Evolutionary conservation across 1,140 invertebrate species (phyloP).

Genomic region (Meteorus sp.): DNA sequence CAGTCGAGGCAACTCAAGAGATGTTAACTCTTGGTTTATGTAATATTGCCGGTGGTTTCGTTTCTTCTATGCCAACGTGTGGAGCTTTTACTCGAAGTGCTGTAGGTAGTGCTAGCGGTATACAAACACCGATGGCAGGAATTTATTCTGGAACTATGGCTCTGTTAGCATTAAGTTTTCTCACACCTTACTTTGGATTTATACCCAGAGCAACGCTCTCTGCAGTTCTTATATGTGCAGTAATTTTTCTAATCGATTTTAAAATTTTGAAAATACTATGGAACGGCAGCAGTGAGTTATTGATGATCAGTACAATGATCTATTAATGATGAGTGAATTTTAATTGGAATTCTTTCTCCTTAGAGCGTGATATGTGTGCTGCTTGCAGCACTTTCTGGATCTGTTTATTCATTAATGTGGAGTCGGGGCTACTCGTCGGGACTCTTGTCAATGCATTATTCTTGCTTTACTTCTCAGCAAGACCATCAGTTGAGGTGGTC

Average conservation of each 20-base stretch:
- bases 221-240: slow-evolving; percentile 71
- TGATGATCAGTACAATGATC: neutral
- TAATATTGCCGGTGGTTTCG: slow-evolving; percentile 74
- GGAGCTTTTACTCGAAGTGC: slow-evolving; percentile 76
- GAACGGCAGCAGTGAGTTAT: slow-evolving; percentile 64
- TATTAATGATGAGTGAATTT: no score
- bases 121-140: slow-evolving; percentile 73
- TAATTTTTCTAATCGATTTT: slow-evolving; percentile 70
- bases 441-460: slow-evolving; percentile 63
- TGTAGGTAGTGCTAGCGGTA: slow-evolving; percentile 74
- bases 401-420: slow-evolving; percentile 64
- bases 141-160: slow-evolving; percentile 66
- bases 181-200: slow-evolving; percentile 72
- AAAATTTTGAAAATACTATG: slow-evolving; percentile 65
- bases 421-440: slow-evolving; percentile 71
- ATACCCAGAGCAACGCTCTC: slow-evolving; percentile 70
- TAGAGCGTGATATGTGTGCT: slow-evolving; percentile 66
- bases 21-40: slow-evolving; percentile 70
- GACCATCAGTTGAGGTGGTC: slow-evolving; percentile 50
- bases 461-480: slow-evolving; percentile 62
- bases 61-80: slow-evolving; percentile 72
- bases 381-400: slow-evolving; percentile 64
- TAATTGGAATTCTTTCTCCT: slow-evolving; percentile 36
- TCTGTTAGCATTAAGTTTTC: slow-evolving; percentile 64
- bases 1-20: slow-evolving; percentile 68